Evolutionary conservation across 2,797 vertebrate genomes (phyloP), one percentile per base, ranked within the genome.

Genomic region (Apogon talboti): DNA sequence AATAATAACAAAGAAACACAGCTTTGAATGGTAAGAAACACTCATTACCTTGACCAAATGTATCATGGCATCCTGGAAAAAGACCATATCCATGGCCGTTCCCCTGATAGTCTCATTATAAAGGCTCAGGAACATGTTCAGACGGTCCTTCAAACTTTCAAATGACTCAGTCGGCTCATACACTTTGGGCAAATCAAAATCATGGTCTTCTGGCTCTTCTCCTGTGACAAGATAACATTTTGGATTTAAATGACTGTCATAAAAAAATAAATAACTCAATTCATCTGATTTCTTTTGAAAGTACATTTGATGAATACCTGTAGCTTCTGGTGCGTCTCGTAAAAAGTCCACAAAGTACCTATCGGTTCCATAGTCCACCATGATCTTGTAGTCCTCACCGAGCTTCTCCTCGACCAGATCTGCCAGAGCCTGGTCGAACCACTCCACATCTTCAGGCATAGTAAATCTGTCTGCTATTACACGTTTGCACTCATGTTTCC

Each of bases 391-490:
- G 56, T 93, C 89, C 69, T 90, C 83, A 0, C 91, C 93, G 54
- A 96, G 90, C 50, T 93, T 93, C 15, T 95, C 93, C 51, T 92
- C 89, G 38, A 95, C 83, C 49, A 98, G 85, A 64, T 90, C 90
- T 13, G 81, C 84, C 82, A 98, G 78, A 15, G 92, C 48, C 67
- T 76, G 62, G 30, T 98, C 94, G 85, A 99, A 99, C 98, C 98
- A 99, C 28, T 84, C 81, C 44, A 95, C 92, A 7, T 99, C 97
- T 1, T 94, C 92, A 0, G 91, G 78, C 28, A 83, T 91, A 2
- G 95, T 98, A 59, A 98, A 98, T 57, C 97, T 95, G 88, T 99
- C 97, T 0, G 97, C 95, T 72, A 99, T 96, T 64, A 98, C 96
- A 15, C 96, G 89, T 52, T 96, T 97, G 57, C 96, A 98, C 82